Conservation (phyloP, 2,113 vertebrate species). For the Passerina amoena region DNA sequence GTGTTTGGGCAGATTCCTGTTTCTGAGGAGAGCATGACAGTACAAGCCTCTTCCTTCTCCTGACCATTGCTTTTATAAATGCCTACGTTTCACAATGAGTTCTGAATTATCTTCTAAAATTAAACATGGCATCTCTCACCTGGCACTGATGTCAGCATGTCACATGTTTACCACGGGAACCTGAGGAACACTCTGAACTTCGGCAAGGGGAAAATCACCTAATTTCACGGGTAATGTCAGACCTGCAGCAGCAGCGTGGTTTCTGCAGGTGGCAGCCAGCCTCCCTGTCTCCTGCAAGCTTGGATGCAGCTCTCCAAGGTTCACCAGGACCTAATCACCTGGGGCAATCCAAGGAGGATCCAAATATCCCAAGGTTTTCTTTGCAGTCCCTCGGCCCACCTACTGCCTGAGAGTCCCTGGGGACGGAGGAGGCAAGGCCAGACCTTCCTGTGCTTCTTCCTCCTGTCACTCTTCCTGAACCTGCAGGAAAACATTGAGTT, state of each 20-base stretch:
- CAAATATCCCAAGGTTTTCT: not conserved
- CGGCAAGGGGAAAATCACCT: not conserved
- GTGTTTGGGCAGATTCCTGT: slow-evolving; percentile 19
- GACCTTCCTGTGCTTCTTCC: not conserved
- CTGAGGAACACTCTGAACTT: not conserved
- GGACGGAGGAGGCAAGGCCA: not conserved
- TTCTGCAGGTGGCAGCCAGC: slow-evolving; percentile 19
- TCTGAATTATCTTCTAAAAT: slow-evolving; percentile 54
- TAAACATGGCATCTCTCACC: not conserved
- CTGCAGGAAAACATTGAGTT: not conserved
- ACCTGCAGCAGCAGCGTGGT: not conserved
- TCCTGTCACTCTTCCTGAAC: not conserved
- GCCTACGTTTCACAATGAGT: not conserved
- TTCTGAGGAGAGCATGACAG: slow-evolving; percentile 7
- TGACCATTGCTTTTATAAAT: not conserved
- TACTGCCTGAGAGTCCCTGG: not conserved
- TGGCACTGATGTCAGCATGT: not conserved
- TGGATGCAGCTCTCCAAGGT: not conserved
- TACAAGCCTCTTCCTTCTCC: slow-evolving; percentile 10
- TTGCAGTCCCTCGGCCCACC: not conserved
- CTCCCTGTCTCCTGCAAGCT: not conserved
- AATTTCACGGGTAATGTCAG: not conserved
- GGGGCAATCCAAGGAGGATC: not conserved
- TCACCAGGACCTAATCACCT: not conserved
- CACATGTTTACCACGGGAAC: not conserved